Base-by-base conservation (phyloP, 2,888 invertebrate species). In the Euproctis similis region DNA sequence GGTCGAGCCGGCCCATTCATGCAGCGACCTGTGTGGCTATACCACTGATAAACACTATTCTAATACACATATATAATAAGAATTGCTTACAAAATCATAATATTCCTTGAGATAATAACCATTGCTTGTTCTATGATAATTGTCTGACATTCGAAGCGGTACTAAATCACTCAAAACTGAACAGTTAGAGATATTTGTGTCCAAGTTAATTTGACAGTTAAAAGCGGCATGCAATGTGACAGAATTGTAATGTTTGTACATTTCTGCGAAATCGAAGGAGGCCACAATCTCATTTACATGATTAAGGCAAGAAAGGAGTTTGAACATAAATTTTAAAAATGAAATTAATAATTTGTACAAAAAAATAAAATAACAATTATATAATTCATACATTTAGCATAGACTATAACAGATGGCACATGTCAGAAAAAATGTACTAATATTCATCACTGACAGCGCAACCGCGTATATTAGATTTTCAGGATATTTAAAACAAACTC, bases 111-210 rank as follows among this genome's bases (percentile, higher is more conserved):
- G 13, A 8, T 27, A 13, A 22, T 16, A 16, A 28, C 16, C 8
- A 10, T 11, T 9, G 44, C 42, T 43, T 45, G 36, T 35, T 29
- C 21, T 8, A 8, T 21, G 25, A 11, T 25, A 22, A 30, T 17
- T 18, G 17, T 21, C 16, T 26, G 26, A 22, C 20, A 30, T 16
- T 21, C 9, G 9, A 20, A 25, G 9, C 4, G 12, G 8, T 19
- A 17, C 8, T 30, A 30, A 26, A 26, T 30, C 30, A 30, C 25
- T 30, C 26, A 26, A 8, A 11, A 21, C 6, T 21, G n/a, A 21
- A 21, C 21, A 21, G 2, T 21, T 10, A 21, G 10, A 11, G 3
- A 10, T 21, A 21, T 21, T 10, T 21, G 10, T 21, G 21, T 10
- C 8, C 8, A 18, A 18, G 24, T 12, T 22, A 21, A 26, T 30